phyloP scores from a whole-genome alignment of 2,113 vertebrate species.

The Pyrgilauda ruficollis region DNA sequence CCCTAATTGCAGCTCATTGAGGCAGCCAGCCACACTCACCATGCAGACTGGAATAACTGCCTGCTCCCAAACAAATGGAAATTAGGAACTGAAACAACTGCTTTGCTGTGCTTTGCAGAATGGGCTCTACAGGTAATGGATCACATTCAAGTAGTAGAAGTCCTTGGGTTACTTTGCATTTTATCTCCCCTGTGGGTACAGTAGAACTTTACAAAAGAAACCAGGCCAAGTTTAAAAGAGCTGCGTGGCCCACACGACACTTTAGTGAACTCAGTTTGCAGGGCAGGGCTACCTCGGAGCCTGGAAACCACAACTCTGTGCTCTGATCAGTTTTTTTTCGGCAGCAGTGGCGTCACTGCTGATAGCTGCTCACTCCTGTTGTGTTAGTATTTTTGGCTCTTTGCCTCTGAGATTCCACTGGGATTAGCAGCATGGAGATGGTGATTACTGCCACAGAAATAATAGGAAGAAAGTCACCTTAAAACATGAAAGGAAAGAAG shows the following conservation, averaged over 20 bases:
- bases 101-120: slow-evolving; percentile 27
- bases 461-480: slow-evolving; percentile 6
- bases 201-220: background rate
- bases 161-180: slow-evolving; percentile 35
- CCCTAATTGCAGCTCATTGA: slow-evolving; percentile 22
- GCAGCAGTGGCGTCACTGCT: background rate
- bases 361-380: slow-evolving; percentile 1
- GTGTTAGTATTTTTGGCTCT: slow-evolving; percentile 20
- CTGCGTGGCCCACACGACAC: background rate
- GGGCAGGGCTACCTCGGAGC: background rate
- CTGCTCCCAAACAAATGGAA: slow-evolving; percentile 37
- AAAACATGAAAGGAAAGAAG: background rate
- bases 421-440: slow-evolving; percentile 24
- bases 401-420: slow-evolving; percentile 44
- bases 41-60: slow-evolving; percentile 47
- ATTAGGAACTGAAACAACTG: slow-evolving; percentile 33
- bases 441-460: slow-evolving; percentile 12
- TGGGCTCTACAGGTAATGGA: slow-evolving; percentile 10
- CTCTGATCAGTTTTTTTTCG: background rate
- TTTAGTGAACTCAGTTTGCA: background rate
- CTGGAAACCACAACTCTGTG: background rate
- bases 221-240: slow-evolving; percentile 25
- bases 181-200: background rate
- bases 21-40: background rate
- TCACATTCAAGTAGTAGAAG: background rate